Base-by-base conservation (phyloP, 1,140 invertebrate genomes). In the Rhopalosiphum padi region DNA sequence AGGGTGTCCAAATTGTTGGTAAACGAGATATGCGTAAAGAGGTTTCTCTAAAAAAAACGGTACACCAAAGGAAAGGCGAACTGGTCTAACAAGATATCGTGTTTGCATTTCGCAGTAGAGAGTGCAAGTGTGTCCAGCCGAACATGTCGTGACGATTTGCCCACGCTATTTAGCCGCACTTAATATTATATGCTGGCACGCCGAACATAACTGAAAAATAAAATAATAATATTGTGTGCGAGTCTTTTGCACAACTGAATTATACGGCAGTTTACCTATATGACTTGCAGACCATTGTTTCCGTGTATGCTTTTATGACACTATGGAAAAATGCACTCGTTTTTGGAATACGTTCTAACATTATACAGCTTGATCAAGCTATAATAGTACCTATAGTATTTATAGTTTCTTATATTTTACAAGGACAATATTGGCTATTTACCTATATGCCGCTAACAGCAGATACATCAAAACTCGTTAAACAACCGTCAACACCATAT, bases 31-130 rank as follows among this genome's bases (percentile, higher is more conserved):
- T 35, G 86, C 43, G n/a, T n/a, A 25, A 37, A 37, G 48, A 89
- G 35, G 51, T 89, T 89, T 89, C 88, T 89, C 88, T 55, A 46
- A 46, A 51, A 51, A 89, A 88, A 86, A 89, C 88, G 88, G 88
- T 89, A 89, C 88, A 25, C 51, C 48, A 51, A 89, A 53, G 48
- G 87, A 89, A 89, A 89, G 90, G 55, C 41, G 60, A 91, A 91
- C 90, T 77, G 90, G 90, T 91, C 60, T 91, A 37, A 91, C 60
- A 15, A 82, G 55, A 91, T 82, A 77, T 77, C 90, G 60, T 82
- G 41, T 91, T 82, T 48, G 90, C 60, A 77, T n/a, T 77, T 77
- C n/a, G 60, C 60, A n/a, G 30, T 91, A 77, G 90, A 89, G 88
- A 89, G 88, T 89, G 88, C 51, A 89, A 89, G 88, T 89, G 88